Base-by-base conservation (phyloP, 1,140 invertebrate genomes). In the Plodia interpunctella region DNA sequence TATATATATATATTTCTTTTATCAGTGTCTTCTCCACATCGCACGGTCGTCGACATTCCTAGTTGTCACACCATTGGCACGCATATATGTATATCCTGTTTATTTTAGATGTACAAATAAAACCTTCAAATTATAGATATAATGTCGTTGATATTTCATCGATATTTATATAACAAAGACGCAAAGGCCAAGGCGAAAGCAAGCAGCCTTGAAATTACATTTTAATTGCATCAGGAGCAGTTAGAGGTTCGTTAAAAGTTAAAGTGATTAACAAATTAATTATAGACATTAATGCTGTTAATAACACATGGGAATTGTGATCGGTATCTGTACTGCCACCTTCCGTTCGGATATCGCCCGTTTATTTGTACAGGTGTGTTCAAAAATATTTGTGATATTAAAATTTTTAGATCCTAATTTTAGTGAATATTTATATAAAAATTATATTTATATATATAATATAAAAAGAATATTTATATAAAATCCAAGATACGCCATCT, bases 181-280 rank as follows among this genome's bases (percentile, higher is more conserved):
- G 5, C 3, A 44, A 44, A 15, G 38, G 13, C 13, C 32, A 35
- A 44, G 38, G n/a, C 13, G 5, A 44, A 15, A n/a, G 38, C 15
- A 44, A 15, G 38, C 10, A 44, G 5, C 38, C 38, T 13, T 44
- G 9, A 44, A 44, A 44, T 44, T 44, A 15, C 38, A 44, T 44
- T 44, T 44, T 44, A 15, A 44, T 44, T 44, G 15, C 38, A 44
- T 44, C 15, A 17, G 15, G 10, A 15, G 38, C 10, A 44, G 13
- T 44, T 44, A 44, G 38, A 13, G 38, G 38, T 44, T 44, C 13
- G 38, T 44, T 44, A 17, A 15, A 44, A 44, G 38, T 44, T 44
- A 44, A 44, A 15, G 38, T 17, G 13, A 44, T 15, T 44, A n/a
- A 44, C 13, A 8, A 44, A 44, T 44, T 44, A 44, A 44, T 44